Evolutionary conservation across 2,113 vertebrate species (phyloP).

Genomic region (Protobothrops flavoviridis): DNA sequence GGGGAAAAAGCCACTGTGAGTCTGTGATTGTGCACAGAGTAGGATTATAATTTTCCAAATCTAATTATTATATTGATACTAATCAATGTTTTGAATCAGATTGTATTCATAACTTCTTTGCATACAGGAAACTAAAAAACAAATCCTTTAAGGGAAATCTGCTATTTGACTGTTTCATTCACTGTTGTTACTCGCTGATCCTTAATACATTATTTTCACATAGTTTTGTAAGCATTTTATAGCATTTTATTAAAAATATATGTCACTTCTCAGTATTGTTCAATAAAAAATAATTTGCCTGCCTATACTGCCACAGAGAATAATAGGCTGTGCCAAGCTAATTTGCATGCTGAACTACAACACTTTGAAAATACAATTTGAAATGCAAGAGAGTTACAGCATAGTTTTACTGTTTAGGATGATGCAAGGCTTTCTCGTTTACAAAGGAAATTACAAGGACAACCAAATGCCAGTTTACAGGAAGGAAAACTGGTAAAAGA

Average conservation of each 20-base stretch:
- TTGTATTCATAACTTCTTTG: not conserved
- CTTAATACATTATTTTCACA: constrained; percentile 20
- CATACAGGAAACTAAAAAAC: not conserved
- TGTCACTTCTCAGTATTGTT: not conserved
- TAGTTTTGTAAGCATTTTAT: not conserved
- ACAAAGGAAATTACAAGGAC: constrained; percentile 38
- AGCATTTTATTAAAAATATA: constrained; percentile 25
- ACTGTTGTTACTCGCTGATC: constrained; percentile 29
- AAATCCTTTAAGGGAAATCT: constrained; percentile 35
- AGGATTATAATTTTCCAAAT: not conserved
- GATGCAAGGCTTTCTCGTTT: constrained; percentile 50
- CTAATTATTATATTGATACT: not conserved
- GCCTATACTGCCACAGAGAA: constrained; percentile 27
- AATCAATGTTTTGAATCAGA: not conserved
- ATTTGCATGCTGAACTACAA: constrained; percentile 54
- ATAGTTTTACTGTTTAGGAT: constrained; percentile 58
- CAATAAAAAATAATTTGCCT: not conserved
- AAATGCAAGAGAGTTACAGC: constrained; percentile 47
- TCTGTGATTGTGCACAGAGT: not conserved
- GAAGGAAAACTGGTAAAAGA: not conserved
- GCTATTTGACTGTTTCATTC: constrained; percentile 8
- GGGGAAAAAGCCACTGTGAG: not conserved
- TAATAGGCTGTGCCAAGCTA: not conserved
- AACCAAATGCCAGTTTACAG: not conserved
- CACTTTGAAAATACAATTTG: constrained; percentile 39